phyloP scores from a whole-genome alignment of 2,113 vertebrate genomes.

The Scytalopus superciliaris region DNA sequence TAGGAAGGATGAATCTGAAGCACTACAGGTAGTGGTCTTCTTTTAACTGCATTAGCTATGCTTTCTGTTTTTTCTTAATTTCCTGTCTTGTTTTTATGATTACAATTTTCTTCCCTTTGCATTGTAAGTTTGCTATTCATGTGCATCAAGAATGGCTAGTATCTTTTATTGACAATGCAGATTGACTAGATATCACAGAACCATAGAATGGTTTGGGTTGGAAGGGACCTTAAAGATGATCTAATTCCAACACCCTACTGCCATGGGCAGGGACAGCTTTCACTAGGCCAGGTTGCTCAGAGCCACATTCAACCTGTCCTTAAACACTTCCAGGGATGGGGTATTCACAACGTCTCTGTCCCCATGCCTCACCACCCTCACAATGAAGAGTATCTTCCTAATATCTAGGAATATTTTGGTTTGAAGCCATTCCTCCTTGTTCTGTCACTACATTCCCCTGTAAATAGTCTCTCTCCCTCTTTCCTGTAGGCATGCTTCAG shows the following conservation, averaged over 20 bases:
- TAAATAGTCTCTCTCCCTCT: neutral
- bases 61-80: neutral
- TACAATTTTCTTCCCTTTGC: neutral
- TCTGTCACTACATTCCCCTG: no score
- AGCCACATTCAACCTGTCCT: neutral
- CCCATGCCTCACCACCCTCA: neutral
- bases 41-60: neutral
- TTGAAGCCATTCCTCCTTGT: neutral
- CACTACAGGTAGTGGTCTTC: neutral
- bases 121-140: neutral
- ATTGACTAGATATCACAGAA: neutral
- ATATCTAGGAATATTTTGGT: no score
- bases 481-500: neutral
- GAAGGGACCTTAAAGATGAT: neutral
- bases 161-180: neutral
- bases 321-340: neutral
- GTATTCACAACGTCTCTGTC: neutral
- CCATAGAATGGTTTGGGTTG: neutral
- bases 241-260: neutral
- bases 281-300: neutral
- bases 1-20: neutral
- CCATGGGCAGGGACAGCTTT: neutral
- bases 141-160: neutral
- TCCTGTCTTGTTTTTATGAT: neutral
- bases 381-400: no score